Conservation (phyloP, 2,113 vertebrate genomes). For the Nematolebias whitei region DNA sequence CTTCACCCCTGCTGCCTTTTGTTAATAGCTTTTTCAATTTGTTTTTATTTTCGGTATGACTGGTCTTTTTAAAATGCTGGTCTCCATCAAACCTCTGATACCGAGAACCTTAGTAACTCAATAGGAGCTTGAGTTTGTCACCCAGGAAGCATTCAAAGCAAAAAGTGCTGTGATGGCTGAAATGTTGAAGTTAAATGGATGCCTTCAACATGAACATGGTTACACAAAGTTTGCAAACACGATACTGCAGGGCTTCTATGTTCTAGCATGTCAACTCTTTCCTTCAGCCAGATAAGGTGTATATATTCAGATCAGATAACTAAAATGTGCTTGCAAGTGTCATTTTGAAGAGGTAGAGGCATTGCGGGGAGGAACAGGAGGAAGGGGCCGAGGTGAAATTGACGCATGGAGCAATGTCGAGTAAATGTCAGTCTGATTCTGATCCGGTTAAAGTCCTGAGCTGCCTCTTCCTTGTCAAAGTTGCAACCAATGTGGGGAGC, state of each 20-base stretch:
- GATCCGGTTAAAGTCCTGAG: constrained; percentile 35
- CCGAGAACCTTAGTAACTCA: constrained; percentile 11
- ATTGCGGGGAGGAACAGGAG: constrained; percentile 40
- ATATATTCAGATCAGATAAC: constrained; percentile 62
- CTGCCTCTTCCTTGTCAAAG: constrained; percentile 5
- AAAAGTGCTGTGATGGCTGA: constrained; percentile 17
- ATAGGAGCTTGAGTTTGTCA: constrained; percentile 20
- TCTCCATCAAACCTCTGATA: constrained; percentile 8
- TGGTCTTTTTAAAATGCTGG: constrained; percentile 34
- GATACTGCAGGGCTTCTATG: constrained; percentile 25
- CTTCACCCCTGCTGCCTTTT: not conserved
- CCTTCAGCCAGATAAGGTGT: constrained; percentile 40
- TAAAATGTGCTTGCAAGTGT: constrained; percentile 62
- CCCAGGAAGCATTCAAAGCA: constrained; percentile 7
- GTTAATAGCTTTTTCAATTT: not conserved
- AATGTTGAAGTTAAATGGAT: constrained; percentile 32
- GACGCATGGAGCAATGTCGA: constrained; percentile 63
- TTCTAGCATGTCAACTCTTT: constrained; percentile 21
- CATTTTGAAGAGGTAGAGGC: constrained; percentile 42
- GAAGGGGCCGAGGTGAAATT: constrained; percentile 53
- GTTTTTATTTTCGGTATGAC: constrained; percentile 13
- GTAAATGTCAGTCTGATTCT: constrained; percentile 74
- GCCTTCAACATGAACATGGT: constrained; percentile 29
- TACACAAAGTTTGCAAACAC: constrained; percentile 35
- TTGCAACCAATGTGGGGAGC: constrained; percentile 1